Evolutionary conservation across 2,113 vertebrate species (phyloP).

Genomic region (Hippotragus niger): DNA sequence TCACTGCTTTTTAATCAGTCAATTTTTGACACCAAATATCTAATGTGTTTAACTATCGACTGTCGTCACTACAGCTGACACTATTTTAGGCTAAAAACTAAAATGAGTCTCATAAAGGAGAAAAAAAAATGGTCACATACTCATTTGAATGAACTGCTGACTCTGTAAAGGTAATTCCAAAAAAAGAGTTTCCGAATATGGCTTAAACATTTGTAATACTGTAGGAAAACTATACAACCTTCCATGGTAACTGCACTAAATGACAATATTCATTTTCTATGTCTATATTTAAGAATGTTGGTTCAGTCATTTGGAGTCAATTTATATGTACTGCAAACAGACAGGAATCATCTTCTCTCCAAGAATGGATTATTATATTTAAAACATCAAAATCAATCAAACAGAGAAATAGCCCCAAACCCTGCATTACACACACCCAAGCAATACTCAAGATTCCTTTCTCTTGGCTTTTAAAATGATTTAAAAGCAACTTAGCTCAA

Average conservation of each 20-base stretch:
- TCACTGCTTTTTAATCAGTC: background rate
- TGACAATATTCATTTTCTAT: background rate
- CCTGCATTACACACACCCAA: background rate
- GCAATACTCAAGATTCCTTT: background rate
- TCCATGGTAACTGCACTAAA: background rate
- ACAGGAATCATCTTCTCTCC: background rate
- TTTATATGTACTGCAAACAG: background rate
- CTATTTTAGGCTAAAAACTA: background rate
- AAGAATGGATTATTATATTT: background rate
- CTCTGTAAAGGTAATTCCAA: background rate
- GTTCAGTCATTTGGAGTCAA: background rate
- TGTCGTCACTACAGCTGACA: background rate
- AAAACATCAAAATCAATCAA: constrained; percentile 36
- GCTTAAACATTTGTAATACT: background rate
- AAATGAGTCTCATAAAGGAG: background rate
- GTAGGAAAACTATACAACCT: background rate
- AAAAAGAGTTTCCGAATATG: background rate
- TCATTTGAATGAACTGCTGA: background rate
- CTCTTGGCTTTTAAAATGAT: constrained; percentile 18
- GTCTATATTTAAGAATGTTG: background rate
- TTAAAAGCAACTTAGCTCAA: constrained; percentile 11
- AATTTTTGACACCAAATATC: background rate
- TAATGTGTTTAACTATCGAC: background rate
- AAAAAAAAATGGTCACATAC: background rate
- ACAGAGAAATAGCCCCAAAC: background rate